phyloP scores from a whole-genome alignment of 2,797 vertebrate genomes.

The Cuculus canorus region DNA sequence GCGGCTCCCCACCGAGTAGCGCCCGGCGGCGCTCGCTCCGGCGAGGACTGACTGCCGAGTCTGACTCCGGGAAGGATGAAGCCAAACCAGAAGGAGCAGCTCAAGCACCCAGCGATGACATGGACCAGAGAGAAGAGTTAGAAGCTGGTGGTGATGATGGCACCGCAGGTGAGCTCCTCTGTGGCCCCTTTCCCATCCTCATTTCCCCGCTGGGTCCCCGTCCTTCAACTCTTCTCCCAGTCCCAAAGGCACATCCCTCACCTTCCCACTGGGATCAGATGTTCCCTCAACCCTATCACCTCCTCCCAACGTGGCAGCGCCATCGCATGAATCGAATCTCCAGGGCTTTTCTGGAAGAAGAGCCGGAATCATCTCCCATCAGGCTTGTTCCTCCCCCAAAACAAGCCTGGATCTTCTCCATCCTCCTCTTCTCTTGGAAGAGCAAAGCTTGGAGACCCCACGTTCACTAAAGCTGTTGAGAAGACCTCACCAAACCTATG shows the following conservation, averaged over 20 bases:
- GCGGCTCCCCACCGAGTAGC: rapidly evolving
- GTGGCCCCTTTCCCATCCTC: too few relatives aligned
- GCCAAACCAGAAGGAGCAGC: rapidly evolving
- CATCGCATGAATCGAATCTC: not conserved
- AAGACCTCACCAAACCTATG: not conserved
- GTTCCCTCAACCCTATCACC: rapidly evolving
- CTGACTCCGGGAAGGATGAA: rapidly evolving
- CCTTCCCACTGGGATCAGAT: not conserved
- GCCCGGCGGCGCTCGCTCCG: not conserved
- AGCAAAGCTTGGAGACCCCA: not conserved
- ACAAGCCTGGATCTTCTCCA: rapidly evolving
- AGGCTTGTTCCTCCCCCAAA: not conserved
- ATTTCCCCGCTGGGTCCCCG: not conserved
- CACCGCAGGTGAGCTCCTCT: not conserved
- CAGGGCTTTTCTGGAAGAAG: not conserved
- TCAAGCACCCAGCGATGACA: rapidly evolving
- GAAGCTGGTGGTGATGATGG: not conserved
- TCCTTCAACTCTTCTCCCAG: not conserved
- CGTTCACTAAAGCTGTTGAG: not conserved
- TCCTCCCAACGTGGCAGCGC: not conserved
- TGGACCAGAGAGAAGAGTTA: rapidly evolving
- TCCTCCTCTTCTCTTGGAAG: not conserved
- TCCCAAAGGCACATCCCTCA: rapidly evolving
- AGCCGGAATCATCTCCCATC: not conserved
- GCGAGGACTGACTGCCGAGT: rapidly evolving